phyloP scores from a whole-genome alignment of 2,888 invertebrate species.

The Dryobotodes eremita region DNA sequence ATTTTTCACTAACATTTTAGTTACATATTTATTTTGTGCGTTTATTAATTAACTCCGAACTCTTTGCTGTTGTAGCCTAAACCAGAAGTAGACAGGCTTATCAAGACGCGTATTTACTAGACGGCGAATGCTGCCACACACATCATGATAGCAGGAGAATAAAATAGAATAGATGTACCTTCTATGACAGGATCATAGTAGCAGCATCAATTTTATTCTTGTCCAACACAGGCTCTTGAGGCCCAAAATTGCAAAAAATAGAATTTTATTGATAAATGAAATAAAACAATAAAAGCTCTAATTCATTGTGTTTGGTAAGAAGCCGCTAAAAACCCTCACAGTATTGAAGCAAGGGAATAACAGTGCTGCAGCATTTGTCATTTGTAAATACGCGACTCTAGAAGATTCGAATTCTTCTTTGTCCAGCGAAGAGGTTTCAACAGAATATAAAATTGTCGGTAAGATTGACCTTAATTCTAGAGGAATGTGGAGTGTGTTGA shows the following conservation, averaged over 20 bases:
- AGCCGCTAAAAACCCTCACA: not conserved
- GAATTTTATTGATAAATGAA: not conserved
- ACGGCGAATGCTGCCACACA: conserved; percentile 17
- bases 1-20: conserved; percentile 53
- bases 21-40: conserved; percentile 58
- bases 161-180: not conserved
- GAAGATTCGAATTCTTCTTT: conserved; percentile 34
- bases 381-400: conserved; percentile 8
- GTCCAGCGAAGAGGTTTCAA: conserved; percentile 50
- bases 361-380: conserved; percentile 11
- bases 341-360: not conserved
- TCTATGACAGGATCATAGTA: not conserved
- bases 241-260: not conserved
- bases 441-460: conserved; percentile 57
- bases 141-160: no score
- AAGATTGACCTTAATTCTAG: conserved; percentile 82
- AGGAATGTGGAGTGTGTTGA: conserved; percentile 87
- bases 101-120: not conserved
- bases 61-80: conserved; percentile 60
- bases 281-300: not conserved
- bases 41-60: conserved; percentile 32
- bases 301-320: not conserved
- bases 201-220: not conserved
- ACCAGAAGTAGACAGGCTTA: conserved; percentile 26
- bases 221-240: not conserved